phyloP scores from a whole-genome alignment of 2,888 invertebrate genomes.

The Melanophora roralis region DNA sequence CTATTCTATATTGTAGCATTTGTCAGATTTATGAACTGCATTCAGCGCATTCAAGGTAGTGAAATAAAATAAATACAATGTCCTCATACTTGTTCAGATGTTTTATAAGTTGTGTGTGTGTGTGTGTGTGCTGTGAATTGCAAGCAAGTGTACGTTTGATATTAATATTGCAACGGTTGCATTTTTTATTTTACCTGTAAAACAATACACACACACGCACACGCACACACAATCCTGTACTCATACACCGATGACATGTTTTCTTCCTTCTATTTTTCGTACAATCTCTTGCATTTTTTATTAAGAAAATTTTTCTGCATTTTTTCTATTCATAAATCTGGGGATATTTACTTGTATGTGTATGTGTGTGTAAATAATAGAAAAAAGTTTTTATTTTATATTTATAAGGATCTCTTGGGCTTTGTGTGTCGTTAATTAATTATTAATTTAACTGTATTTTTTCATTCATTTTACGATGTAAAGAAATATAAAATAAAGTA shows the following conservation, averaged over 20 bases:
- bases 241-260: neutral
- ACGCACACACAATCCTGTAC: too few species aligned
- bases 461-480: neutral
- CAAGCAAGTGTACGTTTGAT: slow-evolving; percentile 37
- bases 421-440: slow-evolving; percentile 61
- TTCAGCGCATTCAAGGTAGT: slow-evolving; percentile 55
- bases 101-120: slow-evolving; percentile 8
- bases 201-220: slow-evolving; percentile 5
- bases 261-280: slow-evolving; percentile 13
- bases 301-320: slow-evolving; percentile 49
- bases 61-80: slow-evolving; percentile 46
- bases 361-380: neutral
- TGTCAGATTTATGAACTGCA: slow-evolving; percentile 52
- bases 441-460: slow-evolving; percentile 60
- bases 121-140: slow-evolving; percentile 9
- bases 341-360: slow-evolving; percentile 6
- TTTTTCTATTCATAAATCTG: slow-evolving; percentile 46
- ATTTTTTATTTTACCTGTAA: slow-evolving; percentile 47
- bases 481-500: neutral
- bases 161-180: slow-evolving; percentile 60
- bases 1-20: slow-evolving; percentile 27
- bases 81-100: slow-evolving; percentile 12
- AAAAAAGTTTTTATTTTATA: slow-evolving; percentile 27
- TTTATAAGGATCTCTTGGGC: slow-evolving; percentile 56
- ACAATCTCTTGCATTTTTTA: slow-evolving; percentile 32